Evolutionary conservation across 2,113 vertebrate species (phyloP).

Genomic region (Neotoma lepida): DNA sequence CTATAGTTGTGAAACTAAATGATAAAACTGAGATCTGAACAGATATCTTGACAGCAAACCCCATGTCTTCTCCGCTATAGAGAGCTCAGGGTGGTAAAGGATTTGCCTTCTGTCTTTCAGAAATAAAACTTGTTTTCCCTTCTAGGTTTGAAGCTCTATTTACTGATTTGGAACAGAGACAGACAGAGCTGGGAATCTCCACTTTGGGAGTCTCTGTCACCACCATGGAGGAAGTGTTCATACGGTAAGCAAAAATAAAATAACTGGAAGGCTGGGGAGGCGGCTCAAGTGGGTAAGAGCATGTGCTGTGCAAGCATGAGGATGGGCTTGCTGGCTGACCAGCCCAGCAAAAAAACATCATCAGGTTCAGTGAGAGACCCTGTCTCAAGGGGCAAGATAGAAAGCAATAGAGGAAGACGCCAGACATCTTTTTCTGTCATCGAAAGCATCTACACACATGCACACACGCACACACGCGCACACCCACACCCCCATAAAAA

Average conservation of each 20-base stretch:
- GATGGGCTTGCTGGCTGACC: neutral
- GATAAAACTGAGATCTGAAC: neutral
- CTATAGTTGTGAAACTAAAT: neutral
- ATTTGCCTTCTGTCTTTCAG: neutral
- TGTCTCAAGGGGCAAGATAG: neutral
- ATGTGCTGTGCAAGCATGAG: neutral
- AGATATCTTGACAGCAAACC: neutral
- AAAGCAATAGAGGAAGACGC: neutral
- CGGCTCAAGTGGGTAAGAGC: neutral
- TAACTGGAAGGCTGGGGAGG: conserved; percentile 82
- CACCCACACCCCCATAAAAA: neutral
- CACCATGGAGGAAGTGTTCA: conserved; percentile 99
- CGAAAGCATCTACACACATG: neutral
- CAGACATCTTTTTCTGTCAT: neutral
- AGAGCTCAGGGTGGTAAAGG: neutral
- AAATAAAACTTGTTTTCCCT: neutral
- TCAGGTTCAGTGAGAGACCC: neutral
- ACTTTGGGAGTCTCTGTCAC: conserved; percentile 97
- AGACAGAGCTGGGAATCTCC: conserved; percentile 94
- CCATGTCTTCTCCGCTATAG: neutral
- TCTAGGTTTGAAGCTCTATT: conserved; percentile 96
- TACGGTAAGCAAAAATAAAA: conserved; percentile 86
- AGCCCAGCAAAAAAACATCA: neutral
- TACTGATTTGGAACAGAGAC: conserved; percentile 93
- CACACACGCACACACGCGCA: neutral